phyloP scores from a whole-genome alignment of 2,888 invertebrate genomes.

The Cybosia mesomella region DNA sequence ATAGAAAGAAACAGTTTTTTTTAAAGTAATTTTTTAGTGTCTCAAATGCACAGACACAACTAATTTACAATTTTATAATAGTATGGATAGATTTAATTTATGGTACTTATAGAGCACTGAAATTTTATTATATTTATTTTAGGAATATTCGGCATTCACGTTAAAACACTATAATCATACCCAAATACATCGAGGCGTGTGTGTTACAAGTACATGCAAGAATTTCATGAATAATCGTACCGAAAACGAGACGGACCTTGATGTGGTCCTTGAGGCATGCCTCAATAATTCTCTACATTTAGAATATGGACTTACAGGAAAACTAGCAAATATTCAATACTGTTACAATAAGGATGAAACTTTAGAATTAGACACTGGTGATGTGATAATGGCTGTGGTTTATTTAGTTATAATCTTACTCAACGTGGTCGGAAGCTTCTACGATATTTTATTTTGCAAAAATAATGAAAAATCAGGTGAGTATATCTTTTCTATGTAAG shows the following conservation, averaged over 20 bases:
- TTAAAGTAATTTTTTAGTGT: no score
- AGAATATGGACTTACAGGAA: constrained; percentile 67
- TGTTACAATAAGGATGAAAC: constrained; percentile 65
- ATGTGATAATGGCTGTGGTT: constrained; percentile 64
- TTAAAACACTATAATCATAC: constrained; percentile 78
- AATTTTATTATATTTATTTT: constrained; percentile 37
- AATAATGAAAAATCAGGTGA: constrained; percentile 62
- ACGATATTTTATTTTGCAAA: constrained; percentile 57
- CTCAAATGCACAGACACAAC: no score
- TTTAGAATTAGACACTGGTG: constrained; percentile 59
- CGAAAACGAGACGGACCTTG: constrained; percentile 36
- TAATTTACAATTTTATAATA: no score
- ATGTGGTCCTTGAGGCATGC: constrained; percentile 68
- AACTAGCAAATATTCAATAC: constrained; percentile 62
- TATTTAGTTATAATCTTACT: constrained; percentile 66
- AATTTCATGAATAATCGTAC: constrained; percentile 38
- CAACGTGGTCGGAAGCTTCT: constrained; percentile 71
- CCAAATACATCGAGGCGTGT: constrained; percentile 75
- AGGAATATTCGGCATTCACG: constrained; percentile 73
- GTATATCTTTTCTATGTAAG: constrained; percentile 54
- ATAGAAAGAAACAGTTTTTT: no score
- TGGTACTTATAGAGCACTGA: background rate
- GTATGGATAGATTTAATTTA: no score
- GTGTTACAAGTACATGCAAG: constrained; percentile 69
- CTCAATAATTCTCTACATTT: constrained; percentile 69